Evolutionary conservation across 2,113 vertebrate species (phyloP), one percentile per base, ranked within the genome.

Genomic region (Meleagris gallopavo): DNA sequence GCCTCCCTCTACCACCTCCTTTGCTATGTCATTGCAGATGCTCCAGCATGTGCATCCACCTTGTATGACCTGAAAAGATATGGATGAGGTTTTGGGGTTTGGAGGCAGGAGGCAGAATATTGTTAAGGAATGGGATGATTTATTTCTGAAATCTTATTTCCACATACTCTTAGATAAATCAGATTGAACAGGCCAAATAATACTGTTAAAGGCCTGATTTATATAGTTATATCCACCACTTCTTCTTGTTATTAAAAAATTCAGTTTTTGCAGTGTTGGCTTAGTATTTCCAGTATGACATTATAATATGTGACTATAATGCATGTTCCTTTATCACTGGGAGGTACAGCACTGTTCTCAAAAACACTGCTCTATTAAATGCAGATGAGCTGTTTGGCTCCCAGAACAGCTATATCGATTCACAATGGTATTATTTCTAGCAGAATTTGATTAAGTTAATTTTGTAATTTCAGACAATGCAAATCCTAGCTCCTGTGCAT

Each of bases 381-480:
- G 46, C 65, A 78, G 40, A 25, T 62, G 38, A 86, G 11, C 52
- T 61, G 9, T 9, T 24, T n/a, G 74, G 46, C 48, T 92, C 92
- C 70, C 70, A 32, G 22, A 34, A 77, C 54, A 71, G 4, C 43
- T 8, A 13, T 8, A 5, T 4, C 36, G 50, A 22, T 81, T 46
- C 88, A 60, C 79, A 36, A 7, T 19, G 50, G 32, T 10, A 36
- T 65, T 72, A 69, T 72, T 90, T 69, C 38, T 69, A 90, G 77
- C 77, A 86, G 80, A 57, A 73, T 81, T 46, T 72, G 61, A 69
- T 86, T 25, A 58, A 83, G 46, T 55, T 72, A 46, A 82, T 86
- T 75, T 69, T 27, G 29, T 21, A 22, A 69, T 82, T 86, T 41
- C 27, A 75, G 38, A 16, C 79, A 43, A 13, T 15, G 50, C 69